Conservation (phyloP, 2,113 vertebrate genomes). For the Chinchilla lanigera region DNA sequence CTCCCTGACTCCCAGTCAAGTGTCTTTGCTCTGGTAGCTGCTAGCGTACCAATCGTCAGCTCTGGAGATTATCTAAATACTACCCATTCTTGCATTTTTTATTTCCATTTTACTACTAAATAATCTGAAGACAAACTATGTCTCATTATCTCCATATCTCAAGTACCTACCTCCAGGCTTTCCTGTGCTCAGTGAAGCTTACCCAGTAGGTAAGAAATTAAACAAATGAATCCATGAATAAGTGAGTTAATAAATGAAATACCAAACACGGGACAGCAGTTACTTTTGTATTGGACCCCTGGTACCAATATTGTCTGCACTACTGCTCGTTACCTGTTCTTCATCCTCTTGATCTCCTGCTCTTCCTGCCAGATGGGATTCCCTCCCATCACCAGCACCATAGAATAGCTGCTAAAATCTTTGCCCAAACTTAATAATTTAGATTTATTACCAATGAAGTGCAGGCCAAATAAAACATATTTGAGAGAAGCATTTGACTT, state of each 20-base stretch:
- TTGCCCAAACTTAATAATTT: neutral
- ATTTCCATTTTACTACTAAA: neutral
- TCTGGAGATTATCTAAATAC: constrained; percentile 2
- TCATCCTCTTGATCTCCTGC: neutral
- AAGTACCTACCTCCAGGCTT: neutral
- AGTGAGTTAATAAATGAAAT: constrained; percentile 35
- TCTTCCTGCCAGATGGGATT: neutral
- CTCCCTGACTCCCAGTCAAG: neutral
- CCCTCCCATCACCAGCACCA: neutral
- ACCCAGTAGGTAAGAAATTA: neutral
- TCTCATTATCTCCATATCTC: constrained; percentile 4
- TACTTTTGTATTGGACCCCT: neutral
- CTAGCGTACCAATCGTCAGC: neutral
- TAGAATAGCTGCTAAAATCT: neutral
- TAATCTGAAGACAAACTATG: neutral
- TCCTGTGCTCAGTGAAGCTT: neutral
- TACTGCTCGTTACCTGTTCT: neutral
- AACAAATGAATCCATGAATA: constrained; percentile 9
- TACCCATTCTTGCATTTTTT: neutral
- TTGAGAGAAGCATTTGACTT: neutral
- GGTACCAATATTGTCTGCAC: neutral
- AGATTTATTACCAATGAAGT: neutral
- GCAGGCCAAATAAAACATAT: neutral
- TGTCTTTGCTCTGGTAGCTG: neutral
- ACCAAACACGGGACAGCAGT: neutral